phyloP scores from a whole-genome alignment of 2,888 invertebrate species.

The Julus scandinavius region DNA sequence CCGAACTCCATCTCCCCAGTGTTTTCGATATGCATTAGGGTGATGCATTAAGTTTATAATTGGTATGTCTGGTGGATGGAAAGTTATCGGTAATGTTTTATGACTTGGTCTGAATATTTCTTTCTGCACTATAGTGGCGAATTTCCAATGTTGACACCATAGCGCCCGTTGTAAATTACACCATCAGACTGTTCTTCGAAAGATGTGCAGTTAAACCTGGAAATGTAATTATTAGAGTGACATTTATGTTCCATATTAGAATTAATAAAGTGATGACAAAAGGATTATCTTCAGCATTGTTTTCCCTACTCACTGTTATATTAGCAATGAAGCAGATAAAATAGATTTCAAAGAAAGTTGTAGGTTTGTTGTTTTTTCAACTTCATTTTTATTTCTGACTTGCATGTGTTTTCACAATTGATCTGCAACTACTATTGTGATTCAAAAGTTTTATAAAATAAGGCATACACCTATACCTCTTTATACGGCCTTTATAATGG shows the following conservation, averaged over 20 bases:
- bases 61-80: background rate
- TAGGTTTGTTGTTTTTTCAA: background rate
- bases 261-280: conserved; percentile 2
- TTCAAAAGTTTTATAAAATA: too few relatives aligned
- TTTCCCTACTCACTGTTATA: background rate
- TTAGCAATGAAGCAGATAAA: background rate
- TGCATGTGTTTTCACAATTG: too few relatives aligned
- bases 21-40: conserved; percentile 73
- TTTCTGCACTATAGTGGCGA: background rate
- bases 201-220: background rate
- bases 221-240: conserved; percentile 15
- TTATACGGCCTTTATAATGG: too few relatives aligned
- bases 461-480: too few relatives aligned
- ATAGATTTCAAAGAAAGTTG: background rate
- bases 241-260: conserved; percentile 25
- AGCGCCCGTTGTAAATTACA: conserved; percentile 23
- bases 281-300: background rate
- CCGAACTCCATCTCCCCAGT: conserved; percentile 86
- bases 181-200: background rate
- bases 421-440: too few relatives aligned
- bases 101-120: background rate
- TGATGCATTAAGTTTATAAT: background rate
- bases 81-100: background rate
- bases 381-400: too few relatives aligned
- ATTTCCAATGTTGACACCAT: background rate